Conservation (phyloP, 2,797 vertebrate genomes). For the Hyperoplus immaculatus region DNA sequence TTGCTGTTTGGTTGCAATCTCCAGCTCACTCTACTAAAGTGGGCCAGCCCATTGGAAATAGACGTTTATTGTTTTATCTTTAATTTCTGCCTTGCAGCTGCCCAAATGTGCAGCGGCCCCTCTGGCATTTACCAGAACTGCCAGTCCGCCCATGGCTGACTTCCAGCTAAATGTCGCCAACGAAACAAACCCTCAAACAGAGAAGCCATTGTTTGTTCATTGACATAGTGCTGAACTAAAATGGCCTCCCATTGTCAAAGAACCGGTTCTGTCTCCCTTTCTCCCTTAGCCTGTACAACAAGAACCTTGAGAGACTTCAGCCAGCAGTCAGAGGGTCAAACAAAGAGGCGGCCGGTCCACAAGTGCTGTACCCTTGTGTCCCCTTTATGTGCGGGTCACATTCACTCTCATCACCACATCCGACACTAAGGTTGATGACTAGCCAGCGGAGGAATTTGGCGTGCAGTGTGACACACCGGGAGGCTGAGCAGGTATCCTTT, state of each 20-base stretch:
- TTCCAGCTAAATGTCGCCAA: constrained; percentile 47
- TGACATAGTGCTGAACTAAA: constrained; percentile 52
- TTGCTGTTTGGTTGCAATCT: too few relatives aligned
- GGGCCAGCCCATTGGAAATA: too few relatives aligned
- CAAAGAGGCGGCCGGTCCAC: constrained; percentile 40
- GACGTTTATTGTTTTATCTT: too few relatives aligned
- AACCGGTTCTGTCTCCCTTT: neutral
- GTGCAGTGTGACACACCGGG: constrained; percentile 48
- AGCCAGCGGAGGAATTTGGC: constrained; percentile 40
- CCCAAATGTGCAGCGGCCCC: too few relatives aligned
- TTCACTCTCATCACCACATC: constrained; percentile 56
- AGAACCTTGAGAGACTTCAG: constrained; percentile 34
- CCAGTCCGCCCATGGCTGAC: constrained; percentile 3
- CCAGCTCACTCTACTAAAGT: too few relatives aligned
- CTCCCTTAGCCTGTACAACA: constrained; percentile 18
- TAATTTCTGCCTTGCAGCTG: too few relatives aligned
- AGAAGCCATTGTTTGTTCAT: constrained; percentile 51
- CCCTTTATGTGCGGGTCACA: constrained; percentile 53
- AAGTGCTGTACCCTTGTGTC: constrained; percentile 42
- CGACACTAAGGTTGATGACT: constrained; percentile 50
- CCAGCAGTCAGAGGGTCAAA: constrained; percentile 26
- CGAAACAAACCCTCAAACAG: constrained; percentile 52
- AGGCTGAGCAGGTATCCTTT: constrained; percentile 72
- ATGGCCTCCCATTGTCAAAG: constrained; percentile 30
- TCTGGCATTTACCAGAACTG: too few relatives aligned